Evolutionary conservation across 1,140 invertebrate genomes (phyloP), one percentile per base, ranked within the genome.

Genomic region (Temnothorax nylanderi): DNA sequence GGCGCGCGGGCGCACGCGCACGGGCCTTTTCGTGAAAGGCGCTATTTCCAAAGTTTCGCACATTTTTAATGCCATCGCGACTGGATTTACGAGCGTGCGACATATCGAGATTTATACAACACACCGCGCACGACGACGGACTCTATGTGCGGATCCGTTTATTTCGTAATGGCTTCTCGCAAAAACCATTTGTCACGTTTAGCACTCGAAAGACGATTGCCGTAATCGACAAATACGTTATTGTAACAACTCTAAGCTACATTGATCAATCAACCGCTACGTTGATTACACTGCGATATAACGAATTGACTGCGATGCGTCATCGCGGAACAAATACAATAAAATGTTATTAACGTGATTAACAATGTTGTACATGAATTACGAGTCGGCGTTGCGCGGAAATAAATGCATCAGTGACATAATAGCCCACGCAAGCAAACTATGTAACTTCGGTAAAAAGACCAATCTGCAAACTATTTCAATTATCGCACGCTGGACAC

Each of bases 21-120:
- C 26, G 13, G 21, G 18, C 32, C 16, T 26, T 18, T 11, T 13
- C 51, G 54, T 47, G 47, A 82, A 60, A 81, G 47, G 47, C 64
- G 32, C 18, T 85, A 87, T 87, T 87, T 74, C 16, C 10, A 58
- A 78, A 72, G 54, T 90, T 69, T 84, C 80, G 54, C 80, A 75
- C 67, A 75, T 60, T 21, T 32, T 47, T 80, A 78, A 58, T 65
- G 37, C 2, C 34, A 11, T 4, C 56, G 51, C 13, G 16, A 49
- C 32, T 62, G 82, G 82, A 89, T 86, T 86, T 77, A 88, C 71
- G 69, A 49, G 26, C 13, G 32, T 11, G 13, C 69, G 37, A 74
- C 51, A 58, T 49, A 78, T 78, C 49, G 18, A 44, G 54, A 84
- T 74, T 84, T 84, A 60, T 56, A 26, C 34, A 81, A 71, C 47